These are phyloP conservation scores for Percopsis transmontana DNA, from an alignment of 2,113 vertebrate species.

Conservation along the genomic window DNA sequence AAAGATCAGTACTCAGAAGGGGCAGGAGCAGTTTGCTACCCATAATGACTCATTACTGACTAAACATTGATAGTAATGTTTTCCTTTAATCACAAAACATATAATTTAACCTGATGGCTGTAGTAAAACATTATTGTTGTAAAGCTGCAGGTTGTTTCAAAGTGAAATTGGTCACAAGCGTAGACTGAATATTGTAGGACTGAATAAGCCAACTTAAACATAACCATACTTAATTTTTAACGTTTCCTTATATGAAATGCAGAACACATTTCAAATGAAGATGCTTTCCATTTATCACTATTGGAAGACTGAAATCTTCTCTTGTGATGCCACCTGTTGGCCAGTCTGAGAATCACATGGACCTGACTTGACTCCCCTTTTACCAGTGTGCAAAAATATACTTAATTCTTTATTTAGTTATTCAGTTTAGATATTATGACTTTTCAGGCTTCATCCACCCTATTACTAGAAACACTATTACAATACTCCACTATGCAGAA, in stretches of 20 bases:
- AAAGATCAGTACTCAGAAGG: slow-evolving; percentile 7
- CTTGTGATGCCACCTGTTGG: slow-evolving; percentile 73
- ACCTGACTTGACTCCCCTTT: background rate
- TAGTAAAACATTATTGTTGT: slow-evolving; percentile 2
- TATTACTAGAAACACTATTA: background rate
- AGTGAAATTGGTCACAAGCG: slow-evolving; percentile 31
- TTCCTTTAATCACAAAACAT: slow-evolving; percentile 31
- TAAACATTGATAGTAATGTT: slow-evolving; percentile 33
- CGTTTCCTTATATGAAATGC: slow-evolving; percentile 33
- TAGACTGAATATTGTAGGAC: slow-evolving; percentile 12
- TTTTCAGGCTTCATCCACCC: background rate
- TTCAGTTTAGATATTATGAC: slow-evolving; percentile 17
- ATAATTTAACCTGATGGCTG: background rate
- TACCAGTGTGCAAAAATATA: no score
- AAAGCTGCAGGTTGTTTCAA: slow-evolving; percentile 8
- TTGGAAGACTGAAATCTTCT: background rate
- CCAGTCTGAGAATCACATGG: slow-evolving; percentile 37
- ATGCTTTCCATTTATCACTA: background rate
- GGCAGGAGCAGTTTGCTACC: slow-evolving; percentile 9
- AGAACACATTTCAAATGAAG: background rate
- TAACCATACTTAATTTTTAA: slow-evolving; percentile 12
- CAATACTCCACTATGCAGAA: background rate
- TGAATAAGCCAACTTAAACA: slow-evolving; percentile 11
- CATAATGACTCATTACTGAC: slow-evolving; percentile 27
- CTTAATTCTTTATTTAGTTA: background rate